These are phyloP conservation scores for Teleogryllus oceanicus DNA, from an alignment of 2,888 invertebrate species.

Conservation along the genomic window DNA sequence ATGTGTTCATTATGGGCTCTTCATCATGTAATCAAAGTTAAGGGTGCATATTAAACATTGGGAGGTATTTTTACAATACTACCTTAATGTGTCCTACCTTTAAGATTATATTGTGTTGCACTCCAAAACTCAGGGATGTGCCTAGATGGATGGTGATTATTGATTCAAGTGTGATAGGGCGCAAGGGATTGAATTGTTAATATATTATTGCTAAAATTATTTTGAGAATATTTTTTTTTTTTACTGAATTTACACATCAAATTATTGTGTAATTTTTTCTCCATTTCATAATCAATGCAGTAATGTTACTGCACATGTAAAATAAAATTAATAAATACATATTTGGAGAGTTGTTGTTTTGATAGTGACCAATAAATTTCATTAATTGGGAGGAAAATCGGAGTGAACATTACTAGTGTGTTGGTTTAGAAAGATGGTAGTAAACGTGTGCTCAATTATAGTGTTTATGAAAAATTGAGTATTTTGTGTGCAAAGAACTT, in stretches of 20 bases:
- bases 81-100: conserved; percentile 24
- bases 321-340: neutral
- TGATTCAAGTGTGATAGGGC: neutral
- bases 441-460: too few species aligned
- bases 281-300: neutral
- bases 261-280: neutral
- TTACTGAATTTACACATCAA: neutral
- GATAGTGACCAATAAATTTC: too few species aligned
- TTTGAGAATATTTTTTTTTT: too few species aligned
- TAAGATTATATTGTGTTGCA: conserved; percentile 23
- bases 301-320: neutral
- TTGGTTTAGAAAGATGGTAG: too few species aligned
- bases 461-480: too few species aligned
- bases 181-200: neutral
- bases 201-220: neutral
- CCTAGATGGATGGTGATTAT: neutral
- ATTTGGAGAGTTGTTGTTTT: neutral
- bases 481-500: too few species aligned
- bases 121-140: conserved; percentile 23
- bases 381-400: too few species aligned
- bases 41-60: neutral
- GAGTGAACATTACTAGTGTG: too few species aligned
- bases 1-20: neutral
- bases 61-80: conserved; percentile 20
- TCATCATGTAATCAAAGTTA: neutral